Percentiles rank a stretch among this genome's conserved stretches.
These are phyloP conservation scores for Lymantria dispar DNA, from an alignment of 2,888 invertebrate species.

Conservation along the genomic window DNA sequence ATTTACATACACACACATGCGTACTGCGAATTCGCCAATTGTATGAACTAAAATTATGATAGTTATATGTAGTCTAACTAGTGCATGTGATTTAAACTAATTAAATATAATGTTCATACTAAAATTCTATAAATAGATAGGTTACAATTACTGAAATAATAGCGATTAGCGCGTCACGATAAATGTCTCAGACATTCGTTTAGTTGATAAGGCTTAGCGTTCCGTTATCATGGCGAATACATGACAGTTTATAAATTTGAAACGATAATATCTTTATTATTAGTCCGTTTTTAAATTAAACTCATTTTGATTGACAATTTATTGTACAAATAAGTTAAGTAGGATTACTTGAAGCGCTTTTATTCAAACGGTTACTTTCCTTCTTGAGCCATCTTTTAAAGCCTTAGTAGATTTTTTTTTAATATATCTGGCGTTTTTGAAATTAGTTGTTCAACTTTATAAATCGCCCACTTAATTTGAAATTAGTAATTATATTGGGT, in stretches of 20 bases:
- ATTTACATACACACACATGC: too few species aligned
- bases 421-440: too few species aligned
- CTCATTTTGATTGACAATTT: too few species aligned
- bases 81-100: slow-evolving; percentile 43
- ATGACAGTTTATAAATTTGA: slow-evolving; percentile 10
- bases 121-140: slow-evolving; percentile 35
- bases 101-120: slow-evolving; percentile 39
- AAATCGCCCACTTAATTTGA: too few species aligned
- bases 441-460: too few species aligned
- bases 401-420: too few species aligned
- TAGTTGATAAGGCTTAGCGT: slow-evolving; percentile 13
- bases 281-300: too few species aligned
- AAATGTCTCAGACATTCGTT: slow-evolving; percentile 40
- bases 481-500: too few species aligned
- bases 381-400: too few species aligned
- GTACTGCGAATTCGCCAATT: neutral
- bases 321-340: too few species aligned
- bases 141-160: slow-evolving; percentile 24
- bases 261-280: neutral
- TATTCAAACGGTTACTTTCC: too few species aligned
- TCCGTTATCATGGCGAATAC: slow-evolving; percentile 5
- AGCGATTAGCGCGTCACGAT: neutral
- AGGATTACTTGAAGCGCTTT: too few species aligned
- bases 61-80: slow-evolving; percentile 31
- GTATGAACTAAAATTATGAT: neutral